phyloP scores from a whole-genome alignment of 1,140 invertebrate genomes.

The Musca vetustissima region DNA sequence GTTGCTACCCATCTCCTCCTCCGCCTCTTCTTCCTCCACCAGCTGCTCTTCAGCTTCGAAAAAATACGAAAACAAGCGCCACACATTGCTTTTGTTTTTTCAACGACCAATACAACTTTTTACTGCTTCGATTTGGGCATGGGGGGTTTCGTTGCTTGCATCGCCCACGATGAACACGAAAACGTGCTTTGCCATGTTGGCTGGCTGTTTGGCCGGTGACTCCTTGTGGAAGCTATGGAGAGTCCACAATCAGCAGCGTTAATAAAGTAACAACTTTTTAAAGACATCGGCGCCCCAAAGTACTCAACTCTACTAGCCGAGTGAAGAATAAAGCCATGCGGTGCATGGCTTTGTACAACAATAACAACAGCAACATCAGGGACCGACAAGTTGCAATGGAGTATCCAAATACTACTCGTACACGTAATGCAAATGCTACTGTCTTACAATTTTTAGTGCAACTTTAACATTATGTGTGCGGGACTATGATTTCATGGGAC shows the following conservation, averaged over 20 bases:
- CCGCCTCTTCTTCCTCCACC: no score
- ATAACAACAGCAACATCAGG: neutral
- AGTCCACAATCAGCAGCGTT: constrained; percentile 4
- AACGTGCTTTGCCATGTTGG: constrained; percentile 38
- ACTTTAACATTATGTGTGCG: no score
- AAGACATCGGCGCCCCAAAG: constrained; percentile 34
- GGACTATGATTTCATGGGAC: no score
- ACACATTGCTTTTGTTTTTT: no score
- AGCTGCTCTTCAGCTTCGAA: no score
- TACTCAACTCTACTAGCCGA: constrained; percentile 27
- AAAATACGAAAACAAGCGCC: no score
- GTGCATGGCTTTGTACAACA: constrained; percentile 5
- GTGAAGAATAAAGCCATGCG: no score
- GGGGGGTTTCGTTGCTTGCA: constrained; percentile 9
- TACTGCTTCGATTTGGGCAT: no score
- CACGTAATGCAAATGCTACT: constrained; percentile 19
- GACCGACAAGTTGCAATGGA: constrained; percentile 13
- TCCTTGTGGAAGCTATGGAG: no score
- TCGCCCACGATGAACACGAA: constrained; percentile 50
- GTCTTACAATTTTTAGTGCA: neutral
- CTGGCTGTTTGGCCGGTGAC: no score
- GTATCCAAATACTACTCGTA: constrained; percentile 4
- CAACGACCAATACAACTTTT: no score
- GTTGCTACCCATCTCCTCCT: no score
- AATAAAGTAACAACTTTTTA: constrained; percentile 26